Base-by-base conservation (phyloP, 2,113 vertebrate genomes). In the Boulengeromyrus knoepffleri region DNA sequence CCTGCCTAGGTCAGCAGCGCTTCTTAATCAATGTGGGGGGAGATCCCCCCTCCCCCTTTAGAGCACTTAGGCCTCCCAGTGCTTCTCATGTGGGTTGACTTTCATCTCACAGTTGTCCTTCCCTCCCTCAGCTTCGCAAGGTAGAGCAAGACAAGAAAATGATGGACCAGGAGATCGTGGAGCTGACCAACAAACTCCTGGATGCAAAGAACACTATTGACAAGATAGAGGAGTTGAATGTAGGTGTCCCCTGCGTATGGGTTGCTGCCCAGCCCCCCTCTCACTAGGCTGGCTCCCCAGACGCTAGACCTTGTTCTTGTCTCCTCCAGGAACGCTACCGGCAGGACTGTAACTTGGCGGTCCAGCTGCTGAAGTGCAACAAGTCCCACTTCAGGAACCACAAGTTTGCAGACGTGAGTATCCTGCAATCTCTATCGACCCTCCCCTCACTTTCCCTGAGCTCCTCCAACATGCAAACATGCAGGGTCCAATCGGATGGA, bases 321-420 rank as follows among this genome's bases (percentile, higher is more conserved):
- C 45, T 92, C 58, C 91, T 93, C 39, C 91, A 99, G 99, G 99
- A 99, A 70, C 97, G 98, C 0, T 99, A 99, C 94, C 95, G 98
- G 31, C 97, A 98, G 93, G 99, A 99, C 94, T 99, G 99, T 92
- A 99, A 99, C 93, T 94, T 99, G 88, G 99, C 99, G 0, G 99
- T 99, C 85, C 98, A 99, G 95, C 97, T 99, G 88, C 96, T 99
- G 89, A 99, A 99, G 94, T 99, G 98, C 95, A 99, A 99, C 95
- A 99, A 99, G 94, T 99, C 98, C 3, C 99, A 99, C 91, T 99
- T 99, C 96, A 97, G 99, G 91, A 99, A 98, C 95, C 99, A 99
- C 96, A 99, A 99, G 93, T 97, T 99, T 80, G 97, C 99, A 80
- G 99, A 99, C 6, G 99, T 99, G 93, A 99, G 98, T 97, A 92